Base-by-base conservation (phyloP, 2,888 invertebrate species). In the Artemia sinica region DNA sequence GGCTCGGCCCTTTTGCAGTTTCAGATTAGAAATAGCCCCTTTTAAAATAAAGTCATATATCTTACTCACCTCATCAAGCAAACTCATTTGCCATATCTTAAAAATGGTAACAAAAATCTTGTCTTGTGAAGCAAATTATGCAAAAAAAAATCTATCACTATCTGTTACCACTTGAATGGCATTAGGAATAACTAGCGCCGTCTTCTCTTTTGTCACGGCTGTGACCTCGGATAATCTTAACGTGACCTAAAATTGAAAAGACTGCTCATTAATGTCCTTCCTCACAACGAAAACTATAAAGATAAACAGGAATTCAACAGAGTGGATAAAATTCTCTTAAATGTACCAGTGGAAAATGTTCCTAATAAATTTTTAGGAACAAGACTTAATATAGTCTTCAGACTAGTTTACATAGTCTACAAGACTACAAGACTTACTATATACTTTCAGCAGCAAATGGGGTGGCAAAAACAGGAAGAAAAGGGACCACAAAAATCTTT, bases 61-160 rank as follows among this genome's bases (percentile, higher is more conserved):
- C 48, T 10, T 50, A 48, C 73, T 72, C 74, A 82, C 82, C 83
- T 91, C 88, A 78, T 91, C 91, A 83, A 93, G 85, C 72, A 94
- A 85, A 71, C 91, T 91, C 82, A 91, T 93, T 82, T 95, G 94
- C 94, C 95, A 96, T 74, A 95, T 85, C 74, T 91, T 83, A 82
- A 94, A 93, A 78, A 97, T 84, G 89, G 94, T 93, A 77, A 93
- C 84, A 82, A 89, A 95, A 0, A 91, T 87, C 79, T 95, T 94
- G 80, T 97, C 96, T 65, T 96, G 82, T 13, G 93, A 86, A 3
- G 89, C 87, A 80, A 97, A 94, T 63, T 95, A 94, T 48, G 96
- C 90, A 75, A 97, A 87, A 81, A 95, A 95, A 79, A 87, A 87
- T 78, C 91, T 91, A 75, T 94, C 94, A 66, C 79, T 82, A 72